phyloP scores from a whole-genome alignment of 2,888 invertebrate genomes.

The Eupeodes luniger region DNA sequence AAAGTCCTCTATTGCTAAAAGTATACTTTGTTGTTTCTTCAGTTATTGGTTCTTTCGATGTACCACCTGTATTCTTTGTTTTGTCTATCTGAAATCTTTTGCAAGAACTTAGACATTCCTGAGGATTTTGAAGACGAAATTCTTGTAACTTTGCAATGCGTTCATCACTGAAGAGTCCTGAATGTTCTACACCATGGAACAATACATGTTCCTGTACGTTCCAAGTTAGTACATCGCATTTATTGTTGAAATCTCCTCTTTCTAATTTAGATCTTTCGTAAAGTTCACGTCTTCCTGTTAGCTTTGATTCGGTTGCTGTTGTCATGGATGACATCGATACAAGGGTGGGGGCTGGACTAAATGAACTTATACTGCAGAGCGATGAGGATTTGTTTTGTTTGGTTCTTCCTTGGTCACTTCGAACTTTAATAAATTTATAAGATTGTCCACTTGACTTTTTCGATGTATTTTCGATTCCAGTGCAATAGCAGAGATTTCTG shows the following conservation, averaged over 20 bases:
- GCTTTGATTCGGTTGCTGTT: neutral
- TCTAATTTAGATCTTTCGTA: conserved; percentile 46
- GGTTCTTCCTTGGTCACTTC: neutral
- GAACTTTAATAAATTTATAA: conserved; percentile 44
- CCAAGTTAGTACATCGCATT: neutral
- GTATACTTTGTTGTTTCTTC: conserved; percentile 8
- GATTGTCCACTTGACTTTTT: neutral
- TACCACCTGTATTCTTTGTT: neutral
- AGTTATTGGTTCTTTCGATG: too few species aligned
- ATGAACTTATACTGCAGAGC: neutral
- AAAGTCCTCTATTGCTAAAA: conserved; percentile 44
- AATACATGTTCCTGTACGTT: neutral
- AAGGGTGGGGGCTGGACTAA: conserved; percentile 28
- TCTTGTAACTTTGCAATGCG: conserved; percentile 52
- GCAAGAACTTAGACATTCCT: conserved; percentile 53
- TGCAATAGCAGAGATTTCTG: conserved; percentile 47
- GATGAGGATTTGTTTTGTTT: neutral
- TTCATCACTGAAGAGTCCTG: conserved; percentile 18
- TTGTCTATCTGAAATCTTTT: conserved; percentile 30
- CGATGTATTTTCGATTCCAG: neutral
- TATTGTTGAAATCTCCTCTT: neutral
- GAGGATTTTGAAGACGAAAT: conserved; percentile 51
- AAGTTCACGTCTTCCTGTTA: conserved; percentile 41
- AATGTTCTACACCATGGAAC: neutral
- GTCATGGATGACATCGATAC: conserved; percentile 14